Evolutionary conservation across 2,797 vertebrate species (phyloP).

Genomic region (Megalops cyprinoides): DNA sequence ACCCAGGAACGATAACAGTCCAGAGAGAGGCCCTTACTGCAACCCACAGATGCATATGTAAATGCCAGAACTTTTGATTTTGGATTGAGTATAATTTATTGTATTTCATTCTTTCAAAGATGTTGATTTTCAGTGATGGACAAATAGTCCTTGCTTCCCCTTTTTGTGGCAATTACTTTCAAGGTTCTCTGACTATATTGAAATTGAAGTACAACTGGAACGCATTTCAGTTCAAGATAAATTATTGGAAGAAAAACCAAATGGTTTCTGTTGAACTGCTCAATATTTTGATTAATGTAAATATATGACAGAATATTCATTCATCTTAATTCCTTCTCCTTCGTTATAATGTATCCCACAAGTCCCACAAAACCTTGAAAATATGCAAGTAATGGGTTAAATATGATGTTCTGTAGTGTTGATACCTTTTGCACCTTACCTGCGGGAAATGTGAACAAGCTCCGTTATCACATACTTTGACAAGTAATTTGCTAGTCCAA

Average conservation of each 20-base stretch:
- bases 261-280: constrained; percentile 19
- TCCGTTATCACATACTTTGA: neutral
- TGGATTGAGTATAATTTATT: neutral
- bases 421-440: neutral
- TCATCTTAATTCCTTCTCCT: neutral
- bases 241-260: neutral
- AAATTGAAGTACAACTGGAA: neutral
- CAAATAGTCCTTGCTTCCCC: neutral
- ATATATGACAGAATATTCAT: too few species aligned
- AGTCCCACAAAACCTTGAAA: too few species aligned
- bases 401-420: neutral
- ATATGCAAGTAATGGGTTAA: constrained; percentile 2
- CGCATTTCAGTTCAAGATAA: neutral
- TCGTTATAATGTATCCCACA: neutral
- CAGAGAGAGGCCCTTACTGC: neutral
- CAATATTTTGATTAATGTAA: neutral
- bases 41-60: neutral
- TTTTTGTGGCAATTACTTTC: constrained; percentile 9
- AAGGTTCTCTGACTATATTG: neutral
- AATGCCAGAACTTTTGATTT: neutral
- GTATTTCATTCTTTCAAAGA: neutral
- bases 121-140: neutral
- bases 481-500: neutral
- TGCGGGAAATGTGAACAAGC: neutral
- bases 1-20: neutral